Conservation (phyloP, 2,888 invertebrate species). For the Sisyra terminalis region DNA sequence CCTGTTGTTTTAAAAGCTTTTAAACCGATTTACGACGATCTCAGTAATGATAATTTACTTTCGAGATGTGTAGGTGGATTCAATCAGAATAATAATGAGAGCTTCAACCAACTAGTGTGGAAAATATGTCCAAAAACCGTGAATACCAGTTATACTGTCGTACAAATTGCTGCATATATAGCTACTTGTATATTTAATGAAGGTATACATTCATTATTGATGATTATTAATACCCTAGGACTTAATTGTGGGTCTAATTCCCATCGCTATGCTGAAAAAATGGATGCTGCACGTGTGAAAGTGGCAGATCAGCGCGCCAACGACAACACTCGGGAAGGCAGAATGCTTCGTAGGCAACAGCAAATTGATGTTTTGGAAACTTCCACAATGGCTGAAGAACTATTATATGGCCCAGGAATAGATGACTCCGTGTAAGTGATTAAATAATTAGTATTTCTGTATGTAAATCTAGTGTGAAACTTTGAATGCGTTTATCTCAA, state of each 20-base stretch:
- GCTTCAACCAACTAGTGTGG: slow-evolving; percentile 18
- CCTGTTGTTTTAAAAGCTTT: slow-evolving; percentile 11
- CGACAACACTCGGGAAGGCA: slow-evolving; percentile 11
- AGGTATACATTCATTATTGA: slow-evolving; percentile 11
- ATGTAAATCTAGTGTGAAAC: too few species aligned
- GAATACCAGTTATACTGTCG: slow-evolving; percentile 1
- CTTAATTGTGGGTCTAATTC: slow-evolving; percentile 11
- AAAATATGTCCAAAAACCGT: slow-evolving; percentile 14
- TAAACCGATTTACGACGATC: slow-evolving; percentile 17
- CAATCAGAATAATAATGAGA: slow-evolving; percentile 20
- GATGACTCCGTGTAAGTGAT: too few species aligned
- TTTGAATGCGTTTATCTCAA: too few species aligned
- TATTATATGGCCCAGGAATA: too few species aligned
- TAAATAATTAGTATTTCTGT: too few species aligned
- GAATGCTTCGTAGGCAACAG: slow-evolving; percentile 12
- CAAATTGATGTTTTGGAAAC: slow-evolving; percentile 12
- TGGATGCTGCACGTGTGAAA: slow-evolving; percentile 9
- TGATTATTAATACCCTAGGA: slow-evolving; percentile 10
- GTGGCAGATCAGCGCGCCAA: slow-evolving; percentile 9
- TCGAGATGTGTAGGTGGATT: slow-evolving; percentile 18
- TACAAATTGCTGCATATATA: slow-evolving; percentile 11
- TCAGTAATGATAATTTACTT: slow-evolving; percentile 17
- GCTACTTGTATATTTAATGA: slow-evolving; percentile 12
- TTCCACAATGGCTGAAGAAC: slow-evolving; percentile 7
- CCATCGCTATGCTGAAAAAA: slow-evolving; percentile 11